phyloP scores from a whole-genome alignment of 2,113 vertebrate genomes.

The Tetrax tetrax region DNA sequence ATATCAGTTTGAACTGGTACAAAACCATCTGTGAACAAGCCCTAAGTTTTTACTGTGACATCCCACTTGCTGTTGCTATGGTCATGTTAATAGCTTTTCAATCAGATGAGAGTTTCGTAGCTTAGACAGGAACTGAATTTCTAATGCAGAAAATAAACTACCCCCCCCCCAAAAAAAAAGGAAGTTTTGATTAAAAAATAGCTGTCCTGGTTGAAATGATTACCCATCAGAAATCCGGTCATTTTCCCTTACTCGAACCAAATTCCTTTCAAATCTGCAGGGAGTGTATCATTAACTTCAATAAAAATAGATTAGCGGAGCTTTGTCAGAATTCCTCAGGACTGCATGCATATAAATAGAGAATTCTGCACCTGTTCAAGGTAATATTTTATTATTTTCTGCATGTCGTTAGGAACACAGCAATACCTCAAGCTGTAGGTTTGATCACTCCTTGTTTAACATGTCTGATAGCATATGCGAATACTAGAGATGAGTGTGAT shows the following conservation, averaged over 20 bases:
- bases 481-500: background rate
- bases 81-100: background rate
- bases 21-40: background rate
- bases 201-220: background rate
- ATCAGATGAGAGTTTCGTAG: background rate
- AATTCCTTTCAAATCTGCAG: background rate
- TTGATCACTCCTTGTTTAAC: background rate
- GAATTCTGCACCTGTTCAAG: background rate
- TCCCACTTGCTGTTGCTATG: background rate
- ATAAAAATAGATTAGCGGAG: background rate
- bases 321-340: background rate
- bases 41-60: background rate
- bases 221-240: background rate
- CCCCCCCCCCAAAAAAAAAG: too few species aligned
- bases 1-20: background rate
- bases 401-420: background rate
- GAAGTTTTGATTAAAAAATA: background rate
- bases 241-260: background rate
- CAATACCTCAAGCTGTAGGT: accelerated
- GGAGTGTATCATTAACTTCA: background rate
- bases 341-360: background rate
- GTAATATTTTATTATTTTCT: background rate
- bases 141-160: background rate
- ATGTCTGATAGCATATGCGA: background rate
- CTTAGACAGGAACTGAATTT: background rate